Evolutionary conservation across 2,888 invertebrate species (phyloP), one percentile per base, ranked within the genome.

Genomic region (Platerodrilus igneus): DNA sequence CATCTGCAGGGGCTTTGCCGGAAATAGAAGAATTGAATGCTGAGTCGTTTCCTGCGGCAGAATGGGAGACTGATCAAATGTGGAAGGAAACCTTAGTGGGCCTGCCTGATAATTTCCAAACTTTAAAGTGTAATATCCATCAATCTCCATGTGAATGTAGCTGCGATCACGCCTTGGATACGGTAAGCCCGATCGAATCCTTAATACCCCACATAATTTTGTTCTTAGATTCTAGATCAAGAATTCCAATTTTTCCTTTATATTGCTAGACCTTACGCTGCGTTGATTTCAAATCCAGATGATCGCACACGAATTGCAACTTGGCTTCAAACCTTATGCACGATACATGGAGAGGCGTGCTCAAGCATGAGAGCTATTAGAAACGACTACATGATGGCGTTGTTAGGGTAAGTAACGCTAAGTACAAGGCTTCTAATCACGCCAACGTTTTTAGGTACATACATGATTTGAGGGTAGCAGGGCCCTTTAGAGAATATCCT

Each of bases 371-470:
- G 72, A 49, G 71, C 69, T 2, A 63, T 75, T n/a, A 59, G 75
- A 10, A 76, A 76, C 50, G 75, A 76, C 52, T 76, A 76, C 50
- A 71, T 72, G 48, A 72, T 73, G 64, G 68, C 71, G 2, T 55
- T 76, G 2, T 52, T 72, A 36, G 72, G 72, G 67, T 71, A 56
- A 48, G 51, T 29, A 14, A 9, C 8, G n/a, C 5, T 22, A 2
- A 17, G 14, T 35, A n/a, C n/a, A n/a, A n/a, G n/a, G n/a, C 39
- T 16, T 20, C 15, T 16, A 17, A 18, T 19, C 9, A 11, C 2
- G 21, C 3, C 11, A 20, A 11, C 8, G 18, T 19, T 20, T 26
- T 4, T 41, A 68, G 70, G 5, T 72, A 69, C 47, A 55, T 70
- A 2, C 62, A 64, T 28, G 70, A 73, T 55, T 53, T 73, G 10